Evolutionary conservation across 2,113 vertebrate species (phyloP).

Genomic region (Spilogale gracilis): DNA sequence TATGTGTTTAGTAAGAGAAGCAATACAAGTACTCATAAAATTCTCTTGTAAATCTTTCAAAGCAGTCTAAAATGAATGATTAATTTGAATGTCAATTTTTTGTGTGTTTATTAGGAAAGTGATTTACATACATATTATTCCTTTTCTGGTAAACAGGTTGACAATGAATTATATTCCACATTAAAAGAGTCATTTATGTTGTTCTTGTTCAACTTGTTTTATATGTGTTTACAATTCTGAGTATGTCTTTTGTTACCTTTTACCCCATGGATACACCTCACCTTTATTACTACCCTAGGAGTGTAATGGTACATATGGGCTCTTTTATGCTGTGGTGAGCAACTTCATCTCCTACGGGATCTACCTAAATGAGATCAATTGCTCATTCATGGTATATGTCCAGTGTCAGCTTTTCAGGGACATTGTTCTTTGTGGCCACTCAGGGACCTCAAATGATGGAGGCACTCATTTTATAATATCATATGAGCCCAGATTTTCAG

Average conservation of each 20-base stretch:
- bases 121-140: conserved; percentile 30
- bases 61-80: conserved; percentile 33
- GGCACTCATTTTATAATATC: background rate
- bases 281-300: background rate
- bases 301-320: background rate
- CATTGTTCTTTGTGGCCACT: background rate
- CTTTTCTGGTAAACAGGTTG: conserved; percentile 23
- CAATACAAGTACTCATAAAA: conserved; percentile 23
- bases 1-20: background rate
- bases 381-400: background rate
- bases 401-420: background rate
- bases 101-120: background rate
- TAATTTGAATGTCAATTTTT: conserved; percentile 14
- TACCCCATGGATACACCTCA: background rate
- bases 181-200: conserved; percentile 5
- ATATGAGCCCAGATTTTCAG: background rate
- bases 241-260: background rate
- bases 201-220: background rate
- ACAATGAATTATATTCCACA: background rate
- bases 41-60: background rate
- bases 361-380: background rate
- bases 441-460: background rate
- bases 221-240: background rate
- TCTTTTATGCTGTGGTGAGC: background rate
- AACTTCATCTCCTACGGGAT: background rate